phyloP scores from a whole-genome alignment of 2,888 invertebrate species.

The Phorcus lineatus region DNA sequence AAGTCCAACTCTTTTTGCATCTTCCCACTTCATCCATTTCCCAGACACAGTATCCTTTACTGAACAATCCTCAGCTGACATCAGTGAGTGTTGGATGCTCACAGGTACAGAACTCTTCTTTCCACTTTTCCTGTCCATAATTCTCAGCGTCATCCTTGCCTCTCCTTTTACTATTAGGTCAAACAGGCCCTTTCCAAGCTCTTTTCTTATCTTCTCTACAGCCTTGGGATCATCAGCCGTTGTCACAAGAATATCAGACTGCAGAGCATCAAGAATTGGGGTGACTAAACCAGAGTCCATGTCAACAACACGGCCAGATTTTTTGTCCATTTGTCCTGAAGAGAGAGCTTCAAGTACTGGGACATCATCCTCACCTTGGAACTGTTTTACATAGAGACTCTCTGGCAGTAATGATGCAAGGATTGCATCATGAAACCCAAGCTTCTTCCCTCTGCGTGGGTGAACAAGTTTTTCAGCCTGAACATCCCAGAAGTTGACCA shows the following conservation, averaged over 20 bases:
- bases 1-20: slow-evolving; percentile 54
- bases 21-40: slow-evolving; percentile 63
- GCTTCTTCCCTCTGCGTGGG: slow-evolving; percentile 51
- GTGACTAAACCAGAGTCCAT: slow-evolving; percentile 78
- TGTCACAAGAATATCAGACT: slow-evolving; percentile 50
- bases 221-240: slow-evolving; percentile 39
- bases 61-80: slow-evolving; percentile 78
- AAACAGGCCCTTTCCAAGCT: slow-evolving; percentile 54
- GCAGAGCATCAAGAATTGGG: slow-evolving; percentile 61
- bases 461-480: slow-evolving; percentile 51
- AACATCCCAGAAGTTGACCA: slow-evolving; percentile 59
- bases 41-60: slow-evolving; percentile 61
- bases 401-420: slow-evolving; percentile 47
- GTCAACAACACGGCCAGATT: slow-evolving; percentile 78
- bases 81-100: slow-evolving; percentile 56
- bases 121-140: slow-evolving; percentile 53
- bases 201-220: slow-evolving; percentile 36
- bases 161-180: slow-evolving; percentile 48
- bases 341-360: slow-evolving; percentile 76
- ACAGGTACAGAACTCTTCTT: slow-evolving; percentile 49
- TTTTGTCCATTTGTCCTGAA: slow-evolving; percentile 84
- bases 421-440: slow-evolving; percentile 43
- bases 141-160: slow-evolving; percentile 39
- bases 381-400: slow-evolving; percentile 48
- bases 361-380: slow-evolving; percentile 74